Base-by-base conservation (phyloP, 2,888 invertebrate genomes). In the Didymodactylos carnosus region DNA sequence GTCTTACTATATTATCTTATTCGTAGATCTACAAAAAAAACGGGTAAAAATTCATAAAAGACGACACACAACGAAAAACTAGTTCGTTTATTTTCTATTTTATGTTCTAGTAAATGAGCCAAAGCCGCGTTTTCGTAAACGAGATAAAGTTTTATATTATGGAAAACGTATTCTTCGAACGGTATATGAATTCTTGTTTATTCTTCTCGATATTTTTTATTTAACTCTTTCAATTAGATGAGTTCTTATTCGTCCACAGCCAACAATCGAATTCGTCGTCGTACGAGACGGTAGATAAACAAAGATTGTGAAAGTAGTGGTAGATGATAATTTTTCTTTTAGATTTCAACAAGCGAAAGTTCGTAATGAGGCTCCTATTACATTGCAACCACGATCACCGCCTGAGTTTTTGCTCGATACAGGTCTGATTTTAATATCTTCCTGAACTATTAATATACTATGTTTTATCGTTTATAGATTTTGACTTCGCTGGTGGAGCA, bases 341-440 rank as follows among this genome's bases (percentile, higher is more conserved):
- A 71, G 39, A 71, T 53, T 46, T 69, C 35, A 74, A 71, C 29
- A 40, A 62, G n/a, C 40, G 41, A 69, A 39, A 74, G 16, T 27
- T 53, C 16, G 39, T n/a, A n/a, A 29, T 29, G 14, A 53, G 27
- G 6, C 27, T 71, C 25, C 5, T 35, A 29, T 23, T 39, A 5
- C 39, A 71, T 39, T n/a, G n/a, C n/a, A n/a, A 74, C 71, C 39
- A 71, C 62, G 62, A 35, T 35, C 71, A 40, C 71, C 53, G 41
- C 74, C 74, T n/a, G 71, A 72, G n/a, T 74, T 72, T 35, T 71
- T 74, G 39, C 74, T 74, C 25, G 74, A 74, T 19, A 74, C 51
- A 19, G 62, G 35, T 62, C n/a, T n/a, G n/a, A n/a, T n/a, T n/a
- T n/a, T n/a, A n/a, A n/a, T n/a, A n/a, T n/a, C n/a, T n/a, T n/a